Evolutionary conservation across 92 coral and sea anemone species (phyloP).

Genomic region (Umimayanthus chanpuru): DNA sequence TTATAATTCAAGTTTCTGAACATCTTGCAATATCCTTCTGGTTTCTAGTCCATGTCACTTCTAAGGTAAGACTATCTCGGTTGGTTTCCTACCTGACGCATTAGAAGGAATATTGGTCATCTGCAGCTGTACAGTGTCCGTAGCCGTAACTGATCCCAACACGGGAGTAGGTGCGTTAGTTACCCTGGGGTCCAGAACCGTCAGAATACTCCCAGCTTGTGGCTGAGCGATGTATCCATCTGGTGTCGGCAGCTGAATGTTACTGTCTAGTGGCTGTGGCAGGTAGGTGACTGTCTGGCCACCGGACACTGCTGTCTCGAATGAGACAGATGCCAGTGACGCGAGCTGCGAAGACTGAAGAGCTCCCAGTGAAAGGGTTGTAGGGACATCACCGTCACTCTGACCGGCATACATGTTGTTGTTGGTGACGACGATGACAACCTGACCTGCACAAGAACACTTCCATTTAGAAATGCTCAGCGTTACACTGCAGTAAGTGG

Average conservation of each 20-base stretch:
- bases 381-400: constrained; percentile 74
- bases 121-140: constrained; percentile 57
- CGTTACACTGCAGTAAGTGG: too few species aligned
- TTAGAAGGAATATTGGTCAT: constrained; percentile 25
- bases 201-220: constrained; percentile 73
- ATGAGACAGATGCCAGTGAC: constrained; percentile 66
- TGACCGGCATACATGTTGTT: constrained; percentile 81
- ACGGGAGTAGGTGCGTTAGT: constrained; percentile 41
- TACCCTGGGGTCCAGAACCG: constrained; percentile 72
- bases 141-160: constrained; percentile 36
- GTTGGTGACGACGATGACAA: constrained; percentile 86
- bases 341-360: constrained; percentile 81
- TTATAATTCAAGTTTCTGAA: too few species aligned
- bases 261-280: constrained; percentile 65
- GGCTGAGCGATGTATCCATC: constrained; percentile 63
- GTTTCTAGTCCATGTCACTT: not conserved
- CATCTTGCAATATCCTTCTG: not conserved
- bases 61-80: not conserved
- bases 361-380: constrained; percentile 72
- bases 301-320: constrained; percentile 65
- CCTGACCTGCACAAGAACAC: constrained; percentile 63
- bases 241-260: constrained; percentile 51
- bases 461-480: too few species aligned
- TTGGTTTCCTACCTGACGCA: constrained; percentile 1
- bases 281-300: constrained; percentile 74